A percentile compares a stretch with the other conserved stretches of the same genome.
Conservation (phyloP, 2,797 vertebrate species). For the Acanthurus leucopareius region DNA sequence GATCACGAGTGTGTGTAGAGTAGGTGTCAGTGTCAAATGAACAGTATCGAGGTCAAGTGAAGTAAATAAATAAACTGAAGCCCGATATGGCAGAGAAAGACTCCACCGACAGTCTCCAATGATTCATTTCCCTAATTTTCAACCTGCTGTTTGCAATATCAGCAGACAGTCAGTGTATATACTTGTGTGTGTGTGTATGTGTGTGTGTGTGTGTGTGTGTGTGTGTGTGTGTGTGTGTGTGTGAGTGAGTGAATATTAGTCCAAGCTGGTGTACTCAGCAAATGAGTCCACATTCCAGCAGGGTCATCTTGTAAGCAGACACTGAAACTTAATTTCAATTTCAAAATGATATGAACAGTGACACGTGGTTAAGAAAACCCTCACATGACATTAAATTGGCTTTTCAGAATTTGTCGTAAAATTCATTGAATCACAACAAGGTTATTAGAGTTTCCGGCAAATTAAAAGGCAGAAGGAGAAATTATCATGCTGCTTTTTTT, state of each 20-base stretch:
- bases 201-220: slow-evolving; percentile 30
- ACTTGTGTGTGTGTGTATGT: slow-evolving; percentile 10
- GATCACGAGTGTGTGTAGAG: slow-evolving; percentile 22
- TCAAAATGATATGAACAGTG: neutral
- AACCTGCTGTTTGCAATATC: slow-evolving; percentile 57
- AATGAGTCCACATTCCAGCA: slow-evolving; percentile 10
- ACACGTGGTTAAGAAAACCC: neutral
- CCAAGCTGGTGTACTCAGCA: slow-evolving; percentile 11
- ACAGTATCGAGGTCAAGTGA: slow-evolving; percentile 23
- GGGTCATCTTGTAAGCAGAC: slow-evolving; percentile 1
- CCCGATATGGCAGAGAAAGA: slow-evolving; percentile 9
- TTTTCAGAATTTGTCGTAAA: neutral
- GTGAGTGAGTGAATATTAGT: slow-evolving; percentile 18
- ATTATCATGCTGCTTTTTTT: neutral
- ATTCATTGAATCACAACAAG: neutral
- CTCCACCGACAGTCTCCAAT: slow-evolving; percentile 19
- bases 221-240: slow-evolving; percentile 31
- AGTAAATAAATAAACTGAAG: slow-evolving; percentile 59
- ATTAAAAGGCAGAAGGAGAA: neutral
- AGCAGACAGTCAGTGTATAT: slow-evolving; percentile 3
- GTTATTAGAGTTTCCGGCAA: neutral
- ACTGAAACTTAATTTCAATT: neutral
- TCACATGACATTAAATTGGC: neutral
- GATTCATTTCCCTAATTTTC: slow-evolving; percentile 60
- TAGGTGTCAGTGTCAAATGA: slow-evolving; percentile 42